Evolutionary conservation across 2,797 vertebrate genomes (phyloP), one percentile per base, ranked within the genome.

Genomic region (Pseudochirops cupreus): DNA sequence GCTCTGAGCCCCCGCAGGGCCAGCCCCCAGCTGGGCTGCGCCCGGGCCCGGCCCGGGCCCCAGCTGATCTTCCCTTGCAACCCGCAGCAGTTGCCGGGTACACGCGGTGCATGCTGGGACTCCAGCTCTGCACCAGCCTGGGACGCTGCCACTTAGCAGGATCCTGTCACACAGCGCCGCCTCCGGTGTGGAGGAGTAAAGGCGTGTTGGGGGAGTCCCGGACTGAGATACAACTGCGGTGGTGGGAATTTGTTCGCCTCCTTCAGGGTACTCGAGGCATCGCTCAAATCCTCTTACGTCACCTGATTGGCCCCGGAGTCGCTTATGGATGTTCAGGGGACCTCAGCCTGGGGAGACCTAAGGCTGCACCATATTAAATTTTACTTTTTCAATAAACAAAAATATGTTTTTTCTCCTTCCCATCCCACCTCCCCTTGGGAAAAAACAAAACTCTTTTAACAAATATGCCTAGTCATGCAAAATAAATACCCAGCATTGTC

Each of bases 51-150:
- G 96, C 97, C 96, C 97, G 94, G 94, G 95, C 97, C 96, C 91
- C 96, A 92, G 97, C 97, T 94, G 97, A 91, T 93, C 97, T 96
- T 95, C 97, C 97, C 96, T 87, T 11, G 39, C 74, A 24, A 82
- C 96, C 97, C 91, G 97, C 96, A 96, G 97, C 97, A 18, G 54
- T 94, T 98, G 98, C 98, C 98, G 98, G 98, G 98, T 97, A 89
- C 97, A 94, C 97, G 97, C 97, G 97, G 97, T 98, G 98, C 98
- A 98, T 98, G 97, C 97, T 97, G 98, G 98, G 98, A 98, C 96
- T 97, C 97, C 96, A 96, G 97, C 96, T 97, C 96, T 96, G 94
- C 97, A 92, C 97, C 96, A 96, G 98, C 97, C 96, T 12, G 39
- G 4, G 10, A 46, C 21, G 39, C 39, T 10, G 39, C 39, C 2